Conservation (phyloP, 2,113 vertebrate genomes). For the Entelurus aequoreus region DNA sequence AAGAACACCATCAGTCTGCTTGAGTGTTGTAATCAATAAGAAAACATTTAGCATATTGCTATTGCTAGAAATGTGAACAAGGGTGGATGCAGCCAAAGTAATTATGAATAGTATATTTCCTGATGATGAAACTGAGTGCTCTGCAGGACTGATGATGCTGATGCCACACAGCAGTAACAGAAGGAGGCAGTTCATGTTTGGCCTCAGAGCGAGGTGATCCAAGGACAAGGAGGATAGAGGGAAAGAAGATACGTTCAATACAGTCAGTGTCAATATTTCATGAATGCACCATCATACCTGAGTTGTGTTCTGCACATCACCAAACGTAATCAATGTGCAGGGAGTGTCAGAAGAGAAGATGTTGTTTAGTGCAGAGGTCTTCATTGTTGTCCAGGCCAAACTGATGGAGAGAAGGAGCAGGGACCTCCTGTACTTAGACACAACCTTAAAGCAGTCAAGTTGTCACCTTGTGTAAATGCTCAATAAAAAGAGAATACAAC, state of each 20-base stretch:
- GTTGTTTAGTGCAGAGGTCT: neutral
- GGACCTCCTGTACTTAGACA: too few relatives aligned
- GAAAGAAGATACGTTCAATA: constrained; percentile 9
- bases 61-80: constrained; percentile 19
- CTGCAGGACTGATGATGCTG: constrained; percentile 19
- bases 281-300: constrained; percentile 4
- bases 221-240: constrained; percentile 30
- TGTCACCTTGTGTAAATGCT: too few relatives aligned
- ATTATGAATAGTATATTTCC: constrained; percentile 18
- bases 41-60: constrained; percentile 40
- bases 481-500: too few relatives aligned
- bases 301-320: constrained; percentile 10
- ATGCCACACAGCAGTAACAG: constrained; percentile 9
- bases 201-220: constrained; percentile 16
- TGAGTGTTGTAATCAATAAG: constrained; percentile 36
- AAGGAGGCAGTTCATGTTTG: constrained; percentile 17
- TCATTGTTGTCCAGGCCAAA: neutral
- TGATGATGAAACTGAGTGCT: constrained; percentile 49
- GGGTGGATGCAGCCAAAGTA: constrained; percentile 28
- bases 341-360: constrained; percentile 4
- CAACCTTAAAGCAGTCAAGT: too few relatives aligned
- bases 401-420: constrained; percentile 7
- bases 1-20: constrained; percentile 17
- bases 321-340: neutral
- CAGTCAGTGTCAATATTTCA: constrained; percentile 9